Percentiles rank a stretch among this genome's conserved stretches.
Conservation (phyloP, 2,797 vertebrate species). For the Enteromius mattozi region DNA sequence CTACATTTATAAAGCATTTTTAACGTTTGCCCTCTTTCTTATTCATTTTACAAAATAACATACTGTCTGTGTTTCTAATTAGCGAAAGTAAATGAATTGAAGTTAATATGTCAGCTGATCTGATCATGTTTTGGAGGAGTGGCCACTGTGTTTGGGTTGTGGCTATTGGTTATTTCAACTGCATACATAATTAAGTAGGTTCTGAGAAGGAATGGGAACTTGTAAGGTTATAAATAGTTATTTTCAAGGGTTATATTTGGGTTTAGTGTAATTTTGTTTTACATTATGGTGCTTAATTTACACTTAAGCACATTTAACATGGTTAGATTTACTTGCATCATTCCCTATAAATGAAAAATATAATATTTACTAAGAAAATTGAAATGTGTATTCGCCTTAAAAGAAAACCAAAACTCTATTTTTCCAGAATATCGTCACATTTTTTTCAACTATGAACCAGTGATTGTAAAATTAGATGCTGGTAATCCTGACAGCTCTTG, state of each 20-base stretch:
- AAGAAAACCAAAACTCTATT: background rate
- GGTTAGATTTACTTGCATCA: background rate
- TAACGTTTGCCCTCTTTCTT: background rate
- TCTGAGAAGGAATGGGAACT: background rate
- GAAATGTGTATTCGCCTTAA: background rate
- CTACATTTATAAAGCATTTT: background rate
- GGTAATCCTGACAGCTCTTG: conserved; percentile 55
- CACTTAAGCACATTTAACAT: background rate
- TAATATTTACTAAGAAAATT: background rate
- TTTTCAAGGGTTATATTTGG: background rate
- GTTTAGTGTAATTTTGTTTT: background rate
- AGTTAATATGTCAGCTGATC: background rate
- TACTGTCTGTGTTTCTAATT: background rate
- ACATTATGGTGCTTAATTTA: background rate
- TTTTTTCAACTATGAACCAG: background rate
- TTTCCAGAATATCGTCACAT: background rate
- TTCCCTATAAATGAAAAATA: background rate
- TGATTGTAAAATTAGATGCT: conserved; percentile 21
- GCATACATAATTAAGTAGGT: background rate
- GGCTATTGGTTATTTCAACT: background rate
- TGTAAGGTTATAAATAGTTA: conserved; percentile 1
- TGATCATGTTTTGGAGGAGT: background rate
- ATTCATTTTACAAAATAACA: background rate
- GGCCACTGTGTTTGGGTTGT: background rate
- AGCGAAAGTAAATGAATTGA: background rate